Percentiles rank a stretch among this genome's conserved stretches.
Evolutionary conservation across 2,888 invertebrate species (phyloP).

Genomic region (Diarsia dahlii): DNA sequence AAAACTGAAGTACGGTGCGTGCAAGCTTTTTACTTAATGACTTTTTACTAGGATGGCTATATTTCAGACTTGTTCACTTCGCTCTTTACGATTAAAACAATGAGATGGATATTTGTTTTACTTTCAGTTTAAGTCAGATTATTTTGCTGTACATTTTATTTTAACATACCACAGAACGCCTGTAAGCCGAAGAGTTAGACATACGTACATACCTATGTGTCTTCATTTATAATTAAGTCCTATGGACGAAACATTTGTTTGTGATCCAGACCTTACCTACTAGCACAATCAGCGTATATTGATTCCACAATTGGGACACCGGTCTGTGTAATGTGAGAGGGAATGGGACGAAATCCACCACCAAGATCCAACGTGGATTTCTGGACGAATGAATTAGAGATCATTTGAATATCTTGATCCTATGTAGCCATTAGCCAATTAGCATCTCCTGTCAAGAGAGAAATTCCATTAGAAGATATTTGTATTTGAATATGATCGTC

Average conservation of each 20-base stretch:
- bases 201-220: too few relatives aligned
- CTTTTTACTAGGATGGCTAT: constrained; percentile 34
- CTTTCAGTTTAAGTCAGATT: background rate
- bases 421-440: background rate
- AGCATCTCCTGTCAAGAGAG: background rate
- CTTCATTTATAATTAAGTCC: too few relatives aligned
- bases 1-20: constrained; percentile 36
- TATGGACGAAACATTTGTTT: too few relatives aligned
- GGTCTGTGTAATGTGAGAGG: background rate
- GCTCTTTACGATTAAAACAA: constrained; percentile 23
- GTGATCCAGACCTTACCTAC: too few relatives aligned
- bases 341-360: background rate
- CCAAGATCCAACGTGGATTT: background rate
- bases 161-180: background rate
- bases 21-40: constrained; percentile 43
- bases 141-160: background rate
- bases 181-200: background rate
- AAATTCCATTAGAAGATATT: constrained; percentile 12
- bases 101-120: constrained; percentile 33
- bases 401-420: background rate
- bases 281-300: background rate
- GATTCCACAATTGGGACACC: background rate
- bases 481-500: constrained; percentile 36
- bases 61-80: constrained; percentile 27
- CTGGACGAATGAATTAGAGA: background rate